phyloP scores from a whole-genome alignment of 2,113 vertebrate genomes.

The Brachyhypopomus gauderio region DNA sequence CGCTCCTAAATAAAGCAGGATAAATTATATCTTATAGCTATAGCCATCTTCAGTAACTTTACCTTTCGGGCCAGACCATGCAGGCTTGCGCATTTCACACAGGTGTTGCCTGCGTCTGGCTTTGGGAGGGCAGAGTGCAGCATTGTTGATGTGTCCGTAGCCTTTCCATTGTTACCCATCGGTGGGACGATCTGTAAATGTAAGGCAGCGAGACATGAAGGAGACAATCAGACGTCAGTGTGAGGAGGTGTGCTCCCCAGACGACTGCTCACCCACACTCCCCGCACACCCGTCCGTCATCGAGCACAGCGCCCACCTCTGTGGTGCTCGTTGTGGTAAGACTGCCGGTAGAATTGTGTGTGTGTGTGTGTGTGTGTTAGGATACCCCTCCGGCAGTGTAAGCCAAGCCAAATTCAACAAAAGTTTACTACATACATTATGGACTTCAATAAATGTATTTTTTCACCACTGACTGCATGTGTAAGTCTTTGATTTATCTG shows the following conservation, averaged over 20 bases:
- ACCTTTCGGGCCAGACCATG: background rate
- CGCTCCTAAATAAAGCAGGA: constrained; percentile 32
- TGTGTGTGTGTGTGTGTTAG: constrained; percentile 56
- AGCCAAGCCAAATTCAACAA: constrained; percentile 71
- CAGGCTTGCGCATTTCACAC: background rate
- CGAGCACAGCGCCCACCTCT: background rate
- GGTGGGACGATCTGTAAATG: background rate
- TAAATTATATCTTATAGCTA: background rate
- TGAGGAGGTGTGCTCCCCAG: background rate
- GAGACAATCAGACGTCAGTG: background rate
- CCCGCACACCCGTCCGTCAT: background rate
- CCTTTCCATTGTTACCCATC: background rate
- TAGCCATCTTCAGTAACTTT: constrained; percentile 16
- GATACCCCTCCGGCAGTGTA: constrained; percentile 72
- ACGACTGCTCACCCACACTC: background rate
- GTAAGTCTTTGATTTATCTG: constrained; percentile 58
- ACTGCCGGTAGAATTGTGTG: background rate
- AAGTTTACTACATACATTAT: constrained; percentile 73
- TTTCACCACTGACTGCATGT: constrained; percentile 72
- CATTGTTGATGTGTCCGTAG: background rate
- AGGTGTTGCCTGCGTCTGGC: background rate
- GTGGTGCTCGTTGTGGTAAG: background rate
- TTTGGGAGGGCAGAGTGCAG: background rate
- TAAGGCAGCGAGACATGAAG: background rate
- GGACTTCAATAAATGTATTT: constrained; percentile 82